phyloP scores from a whole-genome alignment of 2,113 vertebrate species.

The Chinchilla lanigera region DNA sequence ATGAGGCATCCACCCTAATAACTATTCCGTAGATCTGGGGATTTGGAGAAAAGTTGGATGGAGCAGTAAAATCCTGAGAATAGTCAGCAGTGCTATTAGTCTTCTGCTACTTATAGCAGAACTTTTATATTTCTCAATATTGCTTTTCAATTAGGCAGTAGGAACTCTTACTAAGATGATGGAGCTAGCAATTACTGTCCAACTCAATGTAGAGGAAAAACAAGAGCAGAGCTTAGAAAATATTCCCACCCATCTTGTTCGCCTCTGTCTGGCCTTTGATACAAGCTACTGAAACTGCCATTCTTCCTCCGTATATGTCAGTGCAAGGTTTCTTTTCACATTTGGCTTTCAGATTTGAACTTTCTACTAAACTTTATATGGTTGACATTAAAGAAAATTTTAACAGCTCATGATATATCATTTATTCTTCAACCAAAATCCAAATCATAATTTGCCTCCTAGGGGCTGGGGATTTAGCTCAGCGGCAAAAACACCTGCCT shows the following conservation, averaged over 20 bases:
- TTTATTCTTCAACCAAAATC: background rate
- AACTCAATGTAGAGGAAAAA: background rate
- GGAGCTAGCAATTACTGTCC: background rate
- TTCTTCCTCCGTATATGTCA: background rate
- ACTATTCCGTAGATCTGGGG: background rate
- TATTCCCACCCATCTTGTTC: background rate
- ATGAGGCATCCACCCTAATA: background rate
- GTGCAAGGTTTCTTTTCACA: background rate
- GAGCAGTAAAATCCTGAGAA: background rate
- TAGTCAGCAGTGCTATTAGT: background rate
- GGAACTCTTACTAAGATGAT: background rate
- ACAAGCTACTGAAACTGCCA: background rate
- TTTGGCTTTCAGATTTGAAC: slow-evolving; percentile 30
- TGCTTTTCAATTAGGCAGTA: background rate
- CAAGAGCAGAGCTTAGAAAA: background rate
- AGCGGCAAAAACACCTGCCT: too few species aligned
- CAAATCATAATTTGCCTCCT: slow-evolving; percentile 26
- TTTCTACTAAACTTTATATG: background rate
- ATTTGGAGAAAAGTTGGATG: background rate
- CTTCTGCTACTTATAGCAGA: background rate
- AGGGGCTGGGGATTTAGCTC: too few species aligned
- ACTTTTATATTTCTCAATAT: background rate
- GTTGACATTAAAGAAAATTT: background rate
- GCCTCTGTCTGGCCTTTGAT: background rate
- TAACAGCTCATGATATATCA: background rate